Evolutionary conservation across 2,888 invertebrate genomes (phyloP).

Genomic region (Noctua janthe): DNA sequence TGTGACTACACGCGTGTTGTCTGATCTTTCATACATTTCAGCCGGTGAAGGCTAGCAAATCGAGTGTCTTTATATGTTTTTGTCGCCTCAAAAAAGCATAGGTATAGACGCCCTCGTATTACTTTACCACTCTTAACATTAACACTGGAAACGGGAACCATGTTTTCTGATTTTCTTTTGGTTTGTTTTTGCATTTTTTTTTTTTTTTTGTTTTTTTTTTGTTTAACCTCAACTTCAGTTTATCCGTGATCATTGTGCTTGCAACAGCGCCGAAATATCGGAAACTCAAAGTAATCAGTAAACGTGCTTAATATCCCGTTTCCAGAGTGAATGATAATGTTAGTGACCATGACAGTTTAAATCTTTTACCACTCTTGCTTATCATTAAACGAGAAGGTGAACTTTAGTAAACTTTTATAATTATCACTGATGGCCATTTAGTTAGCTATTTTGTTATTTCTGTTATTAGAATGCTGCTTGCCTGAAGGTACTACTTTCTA

Average conservation of each 20-base stretch:
- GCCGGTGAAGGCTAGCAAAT: neutral
- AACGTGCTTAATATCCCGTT: too few relatives aligned
- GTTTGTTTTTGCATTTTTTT: too few relatives aligned
- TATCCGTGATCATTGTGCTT: too few relatives aligned
- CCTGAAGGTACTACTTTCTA: rapidly evolving
- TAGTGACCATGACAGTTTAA: too few relatives aligned
- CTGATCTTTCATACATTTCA: conserved; percentile 44
- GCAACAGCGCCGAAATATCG: too few relatives aligned
- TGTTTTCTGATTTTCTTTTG: too few relatives aligned
- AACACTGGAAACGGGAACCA: too few relatives aligned
- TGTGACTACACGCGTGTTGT: conserved; percentile 29
- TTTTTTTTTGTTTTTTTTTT: too few relatives aligned
- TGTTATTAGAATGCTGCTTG: neutral
- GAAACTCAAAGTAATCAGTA: too few relatives aligned
- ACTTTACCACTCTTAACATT: neutral
- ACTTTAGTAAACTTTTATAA: neutral
- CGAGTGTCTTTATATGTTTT: neutral
- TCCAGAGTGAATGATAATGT: too few relatives aligned
- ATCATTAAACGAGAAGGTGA: neutral
- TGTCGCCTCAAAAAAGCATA: neutral
- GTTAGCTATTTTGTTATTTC: neutral
- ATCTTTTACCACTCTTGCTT: neutral
- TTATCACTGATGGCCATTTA: neutral
- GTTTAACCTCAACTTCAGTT: too few relatives aligned
- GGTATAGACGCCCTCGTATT: neutral